Conservation (phyloP, 2,888 invertebrate genomes). For the Byasa hedistus region DNA sequence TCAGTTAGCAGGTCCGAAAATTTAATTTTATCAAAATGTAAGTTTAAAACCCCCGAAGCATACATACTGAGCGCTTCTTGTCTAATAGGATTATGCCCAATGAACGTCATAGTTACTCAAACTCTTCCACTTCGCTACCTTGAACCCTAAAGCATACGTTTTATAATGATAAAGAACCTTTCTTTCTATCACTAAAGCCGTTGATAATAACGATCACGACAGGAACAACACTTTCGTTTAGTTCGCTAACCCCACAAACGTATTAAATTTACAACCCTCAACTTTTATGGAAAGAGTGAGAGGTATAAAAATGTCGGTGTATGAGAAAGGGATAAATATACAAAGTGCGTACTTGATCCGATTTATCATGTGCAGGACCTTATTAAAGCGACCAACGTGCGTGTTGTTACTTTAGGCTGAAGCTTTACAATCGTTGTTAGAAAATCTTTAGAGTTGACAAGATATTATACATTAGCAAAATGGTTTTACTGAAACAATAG, state of each 20-base stretch:
- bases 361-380: conserved; percentile 72
- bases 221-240: conserved; percentile 70
- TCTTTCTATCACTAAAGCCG: conserved; percentile 66
- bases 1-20: background rate
- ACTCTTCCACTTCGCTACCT: conserved; percentile 42
- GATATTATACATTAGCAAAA: background rate
- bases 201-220: conserved; percentile 68
- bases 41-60: conserved; percentile 4
- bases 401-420: conserved; percentile 57
- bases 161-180: conserved; percentile 59
- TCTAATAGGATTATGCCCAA: conserved; percentile 28
- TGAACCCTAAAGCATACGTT: conserved; percentile 67
- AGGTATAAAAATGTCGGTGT: conserved; percentile 38
- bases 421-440: conserved; percentile 55
- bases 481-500: too few relatives aligned
- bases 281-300: conserved; percentile 46
- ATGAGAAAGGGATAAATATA: conserved; percentile 46
- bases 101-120: conserved; percentile 34
- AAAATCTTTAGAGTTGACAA: conserved; percentile 29
- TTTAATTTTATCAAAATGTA: background rate
- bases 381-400: conserved; percentile 74
- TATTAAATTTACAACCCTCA: conserved; percentile 57
- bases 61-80: conserved; percentile 11
- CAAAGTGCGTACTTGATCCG: conserved; percentile 67
- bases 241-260: conserved; percentile 61